These are phyloP conservation scores for Dermochelys coriacea DNA, from an alignment of 2,797 vertebrate genomes.

Conservation along the genomic window DNA sequence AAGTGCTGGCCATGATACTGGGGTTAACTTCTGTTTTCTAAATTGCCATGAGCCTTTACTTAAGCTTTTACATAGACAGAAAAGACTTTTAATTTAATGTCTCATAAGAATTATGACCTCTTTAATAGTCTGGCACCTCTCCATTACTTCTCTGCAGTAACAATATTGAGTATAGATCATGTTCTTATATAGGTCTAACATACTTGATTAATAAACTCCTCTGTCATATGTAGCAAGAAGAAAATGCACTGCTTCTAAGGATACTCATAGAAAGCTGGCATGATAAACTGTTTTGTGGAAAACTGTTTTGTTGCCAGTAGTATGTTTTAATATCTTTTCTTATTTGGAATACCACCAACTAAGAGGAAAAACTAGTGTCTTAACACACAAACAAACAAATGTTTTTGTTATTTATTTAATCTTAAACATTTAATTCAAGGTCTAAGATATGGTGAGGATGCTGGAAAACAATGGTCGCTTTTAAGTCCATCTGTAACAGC, in stretches of 20 bases:
- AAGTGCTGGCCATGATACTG: not conserved
- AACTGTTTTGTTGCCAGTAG: conserved; percentile 22
- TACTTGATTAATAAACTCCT: conserved; percentile 14
- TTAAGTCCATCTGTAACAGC: conserved; percentile 12
- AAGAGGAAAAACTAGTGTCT: conserved; percentile 30
- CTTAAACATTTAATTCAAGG: not conserved
- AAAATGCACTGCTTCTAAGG: conserved; percentile 25
- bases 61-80: not conserved
- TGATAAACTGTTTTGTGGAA: conserved; percentile 12
- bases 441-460: not conserved
- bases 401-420: not conserved
- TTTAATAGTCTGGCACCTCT: not conserved
- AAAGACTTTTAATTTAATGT: not conserved
- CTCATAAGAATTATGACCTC: not conserved
- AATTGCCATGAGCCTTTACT: not conserved
- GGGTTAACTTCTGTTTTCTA: not conserved
- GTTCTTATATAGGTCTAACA: conserved; percentile 31
- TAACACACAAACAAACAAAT: conserved; percentile 51
- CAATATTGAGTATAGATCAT: not conserved
- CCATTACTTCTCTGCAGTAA: conserved; percentile 12
- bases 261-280: conserved; percentile 50
- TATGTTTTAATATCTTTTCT: conserved; percentile 66
- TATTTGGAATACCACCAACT: conserved; percentile 69
- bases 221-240: conserved; percentile 44
- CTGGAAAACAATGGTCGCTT: not conserved